phyloP scores from a whole-genome alignment of 1,140 invertebrate genomes.

The Papilio helenus region DNA sequence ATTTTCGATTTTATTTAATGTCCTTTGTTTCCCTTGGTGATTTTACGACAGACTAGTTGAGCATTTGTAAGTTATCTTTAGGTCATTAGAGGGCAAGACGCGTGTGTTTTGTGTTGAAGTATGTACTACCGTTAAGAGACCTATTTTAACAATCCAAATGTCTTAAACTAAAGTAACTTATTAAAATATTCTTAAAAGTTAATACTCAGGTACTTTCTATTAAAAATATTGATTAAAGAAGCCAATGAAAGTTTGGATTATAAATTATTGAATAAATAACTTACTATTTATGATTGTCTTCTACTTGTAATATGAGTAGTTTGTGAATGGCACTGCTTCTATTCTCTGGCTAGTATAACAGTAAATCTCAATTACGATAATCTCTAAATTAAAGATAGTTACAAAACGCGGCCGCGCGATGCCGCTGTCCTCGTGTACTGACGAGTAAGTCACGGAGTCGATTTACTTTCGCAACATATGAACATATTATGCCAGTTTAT shows the following conservation, averaged over 20 bases:
- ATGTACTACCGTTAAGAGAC: background rate
- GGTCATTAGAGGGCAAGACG: slow-evolving; percentile 33
- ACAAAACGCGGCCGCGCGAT: slow-evolving; percentile 19
- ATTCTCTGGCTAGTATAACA: background rate
- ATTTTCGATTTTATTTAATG: background rate
- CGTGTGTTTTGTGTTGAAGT: background rate
- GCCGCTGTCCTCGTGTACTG: background rate
- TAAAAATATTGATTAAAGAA: background rate
- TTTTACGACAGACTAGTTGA: background rate
- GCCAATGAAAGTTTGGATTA: slow-evolving; percentile 2
- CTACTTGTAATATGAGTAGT: background rate
- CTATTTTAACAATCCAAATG: background rate
- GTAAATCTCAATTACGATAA: background rate
- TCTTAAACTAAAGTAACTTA: background rate
- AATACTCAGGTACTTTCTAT: background rate
- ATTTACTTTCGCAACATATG: slow-evolving; percentile 36
- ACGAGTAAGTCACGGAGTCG: slow-evolving; percentile 14
- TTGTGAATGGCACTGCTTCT: background rate
- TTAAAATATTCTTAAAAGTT: background rate
- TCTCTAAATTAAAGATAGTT: background rate
- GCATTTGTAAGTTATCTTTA: slow-evolving; percentile 32
- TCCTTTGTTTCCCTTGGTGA: background rate
- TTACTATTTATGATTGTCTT: background rate
- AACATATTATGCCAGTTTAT: slow-evolving; percentile 27
- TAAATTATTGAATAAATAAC: slow-evolving; percentile 10